A percentile compares a stretch with the other conserved stretches of the same genome.
Evolutionary conservation across 2,113 vertebrate genomes (phyloP).

Genomic region (Mesoclemmys tuberculata): DNA sequence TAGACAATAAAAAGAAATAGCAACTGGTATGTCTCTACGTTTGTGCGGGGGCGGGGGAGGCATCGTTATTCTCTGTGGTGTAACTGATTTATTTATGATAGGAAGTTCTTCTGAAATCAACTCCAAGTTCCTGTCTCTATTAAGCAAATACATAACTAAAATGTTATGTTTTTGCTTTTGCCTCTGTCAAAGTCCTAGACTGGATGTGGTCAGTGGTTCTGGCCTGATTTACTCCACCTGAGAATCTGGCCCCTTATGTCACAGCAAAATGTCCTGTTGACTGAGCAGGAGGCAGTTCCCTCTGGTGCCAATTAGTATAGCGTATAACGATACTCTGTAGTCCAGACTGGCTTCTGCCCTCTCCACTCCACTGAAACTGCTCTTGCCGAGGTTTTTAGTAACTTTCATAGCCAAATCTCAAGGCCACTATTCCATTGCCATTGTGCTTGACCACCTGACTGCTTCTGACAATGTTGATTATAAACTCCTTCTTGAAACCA

Average conservation of each 20-base stretch:
- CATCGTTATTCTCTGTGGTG: background rate
- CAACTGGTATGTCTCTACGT: background rate
- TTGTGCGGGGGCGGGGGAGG: background rate
- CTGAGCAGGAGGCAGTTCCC: background rate
- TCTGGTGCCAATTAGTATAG: conserved; percentile 7
- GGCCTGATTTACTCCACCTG: background rate
- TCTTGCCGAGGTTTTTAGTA: conserved; percentile 60
- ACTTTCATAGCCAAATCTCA: conserved; percentile 60
- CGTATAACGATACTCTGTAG: background rate
- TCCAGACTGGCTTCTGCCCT: conserved; percentile 55
- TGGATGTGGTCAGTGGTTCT: background rate
- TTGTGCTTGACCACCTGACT: conserved; percentile 67
- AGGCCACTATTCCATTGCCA: conserved; percentile 58
- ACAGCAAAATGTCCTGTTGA: conserved; percentile 16
- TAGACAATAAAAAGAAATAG: conserved; percentile 15
- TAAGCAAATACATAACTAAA: background rate
- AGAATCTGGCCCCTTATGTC: conserved; percentile 18
- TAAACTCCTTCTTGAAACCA: conserved; percentile 21
- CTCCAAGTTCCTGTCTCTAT: background rate
- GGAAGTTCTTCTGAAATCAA: background rate
- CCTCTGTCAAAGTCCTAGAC: background rate
- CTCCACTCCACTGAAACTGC: conserved; percentile 49
- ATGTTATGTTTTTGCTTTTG: background rate
- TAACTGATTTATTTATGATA: background rate
- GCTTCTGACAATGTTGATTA: conserved; percentile 54